Base-by-base conservation (phyloP, 2,797 vertebrate genomes). In the Fundulus diaphanus region DNA sequence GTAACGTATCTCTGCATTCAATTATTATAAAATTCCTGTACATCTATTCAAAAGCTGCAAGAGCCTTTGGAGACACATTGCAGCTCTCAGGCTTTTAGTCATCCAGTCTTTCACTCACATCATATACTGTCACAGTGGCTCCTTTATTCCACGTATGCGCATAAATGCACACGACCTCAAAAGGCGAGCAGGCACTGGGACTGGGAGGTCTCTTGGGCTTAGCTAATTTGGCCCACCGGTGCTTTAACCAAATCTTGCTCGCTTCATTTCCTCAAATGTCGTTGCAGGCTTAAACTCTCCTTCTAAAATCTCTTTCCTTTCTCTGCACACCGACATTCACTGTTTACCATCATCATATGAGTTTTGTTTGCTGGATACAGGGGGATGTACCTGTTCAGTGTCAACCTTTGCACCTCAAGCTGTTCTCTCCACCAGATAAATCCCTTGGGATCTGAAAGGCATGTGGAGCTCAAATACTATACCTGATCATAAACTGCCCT, bases 181-280 rank as follows among this genome's bases (percentile, higher is more conserved):
- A 49, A 15, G 42, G 63, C 15, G 42, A 65, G n/a, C 40, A 71
- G 54, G 70, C 71, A 82, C 1, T 27, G 22, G 3, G 31, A 82
- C 1, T 27, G 22, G 3, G 31, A 44, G n/a, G 69, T 84, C 91
- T 90, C 85, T 63, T 1, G 87, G 81, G 91, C 85, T 87, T 86
- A 79, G 79, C 88, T 93, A 91, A 92, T 92, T 90, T 92, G 90
- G 85, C 82, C 90, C 88, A 85, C 87, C 87, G 90, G 91, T 90
- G 90, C 87, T 81, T 85, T 79, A 76, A 81, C 78, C 82, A 80
- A 74, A 83, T 90, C 86, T 85, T 70, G 73, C 72, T 72, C 20
- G 76, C 85, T 87, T 84, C 82, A 80, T 84, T 80, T 75, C 73
- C 42, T 67, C 73, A 46, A 76, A 80, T 65, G 77, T 84, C 72